Evolutionary conservation across 2,797 vertebrate genomes (phyloP).

Genomic region (Ctenopoma kingsleyae): DNA sequence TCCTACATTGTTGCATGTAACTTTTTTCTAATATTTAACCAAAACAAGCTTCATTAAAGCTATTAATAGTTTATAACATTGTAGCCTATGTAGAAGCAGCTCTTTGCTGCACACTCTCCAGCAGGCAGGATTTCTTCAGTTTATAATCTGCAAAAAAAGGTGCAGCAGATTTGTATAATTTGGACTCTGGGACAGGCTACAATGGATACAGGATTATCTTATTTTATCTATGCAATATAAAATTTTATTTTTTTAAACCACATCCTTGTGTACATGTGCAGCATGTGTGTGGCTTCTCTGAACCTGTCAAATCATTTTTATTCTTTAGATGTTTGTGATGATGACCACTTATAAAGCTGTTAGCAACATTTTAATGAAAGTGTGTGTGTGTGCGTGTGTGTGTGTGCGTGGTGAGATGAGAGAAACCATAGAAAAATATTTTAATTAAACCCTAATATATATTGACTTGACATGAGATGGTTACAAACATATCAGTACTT

Average conservation of each 20-base stretch:
- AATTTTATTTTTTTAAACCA: constrained; percentile 66
- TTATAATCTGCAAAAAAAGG: constrained; percentile 15
- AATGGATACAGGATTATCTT: constrained; percentile 30
- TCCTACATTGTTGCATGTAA: constrained; percentile 33
- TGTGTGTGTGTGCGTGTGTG: constrained; percentile 14
- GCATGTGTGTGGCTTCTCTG: constrained; percentile 37
- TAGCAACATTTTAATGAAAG: constrained; percentile 36
- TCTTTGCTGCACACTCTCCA: constrained; percentile 21
- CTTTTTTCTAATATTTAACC: constrained; percentile 55
- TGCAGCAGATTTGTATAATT: constrained; percentile 36
- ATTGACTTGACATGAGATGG: constrained; percentile 50
- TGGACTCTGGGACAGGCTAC: constrained; percentile 20
- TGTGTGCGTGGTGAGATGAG: constrained; percentile 19
- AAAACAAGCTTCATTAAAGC: constrained; percentile 44
- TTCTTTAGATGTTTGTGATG: constrained; percentile 46
- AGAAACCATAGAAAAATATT: constrained; percentile 62
- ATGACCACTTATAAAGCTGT: constrained; percentile 66
- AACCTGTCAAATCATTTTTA: constrained; percentile 30
- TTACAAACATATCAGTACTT: constrained; percentile 56
- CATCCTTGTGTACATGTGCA: constrained; percentile 38
- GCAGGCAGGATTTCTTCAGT: constrained; percentile 25
- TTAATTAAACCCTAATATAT: constrained; percentile 75
- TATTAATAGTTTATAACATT: constrained; percentile 42
- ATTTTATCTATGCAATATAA: constrained; percentile 77
- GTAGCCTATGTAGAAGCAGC: constrained; percentile 20